Percentiles rank a stretch among this genome's conserved stretches.
Conservation (phyloP, 2,888 invertebrate species). For the Meteorus cinctellus region DNA sequence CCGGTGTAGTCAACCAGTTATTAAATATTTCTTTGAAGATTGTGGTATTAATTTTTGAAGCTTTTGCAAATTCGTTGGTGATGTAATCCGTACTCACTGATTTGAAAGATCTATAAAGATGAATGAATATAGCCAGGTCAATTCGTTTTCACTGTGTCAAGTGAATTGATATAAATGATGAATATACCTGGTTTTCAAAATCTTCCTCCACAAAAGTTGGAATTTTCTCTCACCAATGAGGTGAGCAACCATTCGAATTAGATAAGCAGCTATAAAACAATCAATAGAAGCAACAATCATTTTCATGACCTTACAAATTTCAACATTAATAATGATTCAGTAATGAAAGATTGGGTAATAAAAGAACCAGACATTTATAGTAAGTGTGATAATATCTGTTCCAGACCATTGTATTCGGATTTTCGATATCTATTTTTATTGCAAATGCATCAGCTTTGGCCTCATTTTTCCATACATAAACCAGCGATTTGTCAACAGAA, state of each 20-base stretch:
- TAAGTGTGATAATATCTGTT: neutral
- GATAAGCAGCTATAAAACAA: slow-evolving; percentile 71
- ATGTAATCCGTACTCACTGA: slow-evolving; percentile 75
- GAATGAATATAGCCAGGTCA: too few species aligned
- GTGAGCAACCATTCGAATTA: slow-evolving; percentile 77
- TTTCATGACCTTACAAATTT: too few species aligned
- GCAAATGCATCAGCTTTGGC: slow-evolving; percentile 77
- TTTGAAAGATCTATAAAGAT: slow-evolving; percentile 42
- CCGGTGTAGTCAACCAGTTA: slow-evolving; percentile 80
- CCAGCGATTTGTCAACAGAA: neutral
- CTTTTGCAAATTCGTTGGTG: slow-evolving; percentile 60
- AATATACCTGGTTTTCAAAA: neutral
- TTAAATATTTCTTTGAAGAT: slow-evolving; percentile 69
- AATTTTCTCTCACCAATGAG: slow-evolving; percentile 74
- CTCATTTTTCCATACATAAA: neutral
- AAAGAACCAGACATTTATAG: neutral
- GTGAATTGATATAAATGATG: too few species aligned
- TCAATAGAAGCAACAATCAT: too few species aligned
- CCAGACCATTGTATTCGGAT: slow-evolving; percentile 1
- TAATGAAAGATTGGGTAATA: neutral
- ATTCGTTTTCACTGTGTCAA: neutral
- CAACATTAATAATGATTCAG: neutral
- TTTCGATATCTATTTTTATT: slow-evolving; percentile 78
- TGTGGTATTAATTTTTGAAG: neutral
- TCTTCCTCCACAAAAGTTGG: slow-evolving; percentile 64